Base-by-base conservation (phyloP, 2,113 vertebrate species). In the Trogon melanurus region DNA sequence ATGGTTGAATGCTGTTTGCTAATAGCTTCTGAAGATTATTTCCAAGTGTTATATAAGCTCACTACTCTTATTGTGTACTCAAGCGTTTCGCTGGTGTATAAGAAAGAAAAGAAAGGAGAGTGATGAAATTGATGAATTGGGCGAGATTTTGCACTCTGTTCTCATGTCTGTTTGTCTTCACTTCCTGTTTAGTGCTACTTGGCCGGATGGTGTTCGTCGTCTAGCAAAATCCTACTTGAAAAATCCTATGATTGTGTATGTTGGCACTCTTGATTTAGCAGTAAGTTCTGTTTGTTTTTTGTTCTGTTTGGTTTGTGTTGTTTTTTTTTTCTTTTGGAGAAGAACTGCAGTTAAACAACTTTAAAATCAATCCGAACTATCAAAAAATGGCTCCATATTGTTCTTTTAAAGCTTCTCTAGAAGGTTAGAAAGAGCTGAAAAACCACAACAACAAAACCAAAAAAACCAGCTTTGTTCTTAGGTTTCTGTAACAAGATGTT, bases 221-320 rank as follows among this genome's bases (percentile, higher is more conserved):
- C 96, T 99, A 71, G 95, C 99, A 32, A 99, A 98, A 76, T 99
- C 99, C 20, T 99, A 99, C 88, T 97, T 99, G 80, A 99, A 99
- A 96, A 98, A 99, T 62, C 99, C 99, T 54, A 99, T 99, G 98
- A 99, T 99, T 97, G 99, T 99, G 2, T 99, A 99, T 66, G 99
- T 99, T 66, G 99, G 99, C n/a, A 99, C 98, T 20, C 97, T 99
- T 91, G 99, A 99, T 95, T 97, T 99, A 94, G 96, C 99, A 34
- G 99, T 99, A 97, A 98, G 99, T 98, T 74, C 13, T 62, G 32
- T 48, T 7, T 30, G 4, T 5, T 12, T 32, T 62, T 15, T 26
- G 21, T 29, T 30, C 17, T 32, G 19, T 20, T 17, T n/a, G 11
- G 13, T 12, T 4, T 6, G 14, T 16, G 1, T 9, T 44, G 4